Conservation (phyloP, 1,140 invertebrate genomes). For the Agrilus planipennis region DNA sequence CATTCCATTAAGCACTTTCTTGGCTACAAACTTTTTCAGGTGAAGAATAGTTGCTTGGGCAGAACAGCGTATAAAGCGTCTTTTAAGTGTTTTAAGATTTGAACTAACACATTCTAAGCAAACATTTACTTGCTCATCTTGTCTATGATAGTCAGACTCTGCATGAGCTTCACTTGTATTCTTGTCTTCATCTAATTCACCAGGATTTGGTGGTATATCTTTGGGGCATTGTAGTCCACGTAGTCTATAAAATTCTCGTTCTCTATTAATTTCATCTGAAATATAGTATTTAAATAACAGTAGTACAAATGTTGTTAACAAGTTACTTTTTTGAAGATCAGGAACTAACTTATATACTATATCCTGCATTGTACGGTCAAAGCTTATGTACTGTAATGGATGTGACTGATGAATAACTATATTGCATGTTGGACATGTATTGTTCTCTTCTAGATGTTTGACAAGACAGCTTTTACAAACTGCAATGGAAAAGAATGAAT, state of each 20-base stretch:
- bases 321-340: conserved; percentile 76
- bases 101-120: conserved; percentile 78
- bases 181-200: conserved; percentile 49
- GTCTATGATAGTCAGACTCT: conserved; percentile 83
- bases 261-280: conserved; percentile 74
- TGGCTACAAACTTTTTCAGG: conserved; percentile 94
- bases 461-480: conserved; percentile 97
- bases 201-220: conserved; percentile 59
- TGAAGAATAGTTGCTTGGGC: conserved; percentile 94
- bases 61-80: conserved; percentile 86
- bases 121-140: conserved; percentile 92
- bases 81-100: conserved; percentile 71
- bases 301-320: neutral
- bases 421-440: conserved; percentile 92
- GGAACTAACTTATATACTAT: conserved; percentile 96
- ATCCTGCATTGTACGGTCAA: conserved; percentile 97
- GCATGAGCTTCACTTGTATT: conserved; percentile 53
- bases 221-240: conserved; percentile 79
- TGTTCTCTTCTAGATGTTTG: conserved; percentile 93
- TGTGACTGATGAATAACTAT: conserved; percentile 97
- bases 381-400: conserved; percentile 91
- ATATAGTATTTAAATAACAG: conserved; percentile 12
- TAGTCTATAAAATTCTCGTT: conserved; percentile 75
- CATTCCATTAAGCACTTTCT: conserved; percentile 81
- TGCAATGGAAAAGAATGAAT: conserved; percentile 34